Evolutionary conservation across 2,113 vertebrate species (phyloP), one percentile per base, ranked within the genome.

Genomic region (Catharus fuscescens): DNA sequence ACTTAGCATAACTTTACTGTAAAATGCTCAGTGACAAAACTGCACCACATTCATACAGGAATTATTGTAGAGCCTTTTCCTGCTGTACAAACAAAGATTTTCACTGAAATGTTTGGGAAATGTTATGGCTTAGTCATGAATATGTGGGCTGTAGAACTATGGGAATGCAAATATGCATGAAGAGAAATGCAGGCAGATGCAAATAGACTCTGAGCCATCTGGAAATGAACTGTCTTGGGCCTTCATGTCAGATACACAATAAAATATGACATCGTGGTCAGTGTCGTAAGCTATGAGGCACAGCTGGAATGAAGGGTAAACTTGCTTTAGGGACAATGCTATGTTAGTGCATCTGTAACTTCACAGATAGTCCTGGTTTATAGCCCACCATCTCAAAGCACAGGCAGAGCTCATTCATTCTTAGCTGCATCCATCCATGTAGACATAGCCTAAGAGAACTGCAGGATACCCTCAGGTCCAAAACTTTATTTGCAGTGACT

Each of bases 1-100:
- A 90, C 14, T 93, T 96, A 90, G 76, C 93, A 95, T 97, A 95
- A 88, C 88, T 93, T 96, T 77, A 42, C 70, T 82, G 59, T 77
- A 79, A 88, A 93, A 82, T 53, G 40, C 45, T 90, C 70, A 60
- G 66, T 86, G 79, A 73, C 36, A 93, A 80, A 93, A 95, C 88
- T 34, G 19, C 25, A 26, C 80, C 74, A 29, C 62, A 38, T 86
- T 92, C 60, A 38, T 61, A 20, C 42, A 59, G 57, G 56, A 90
- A 79, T 94, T 79, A 72, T 80, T 82, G 38, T 86, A 42, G 54
- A 50, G 25, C 31, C 28, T 92, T 86, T 73, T 76, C 42, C 67
- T 92, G 47, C 54, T 86, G 23, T 56, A 62, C 45, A 83, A 82
- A 80, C 8, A 3, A 95, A 83, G 50, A 59, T 70, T 88, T 88